These are phyloP conservation scores for Tachina grossa DNA, from an alignment of 2,888 invertebrate species.

Conservation along the genomic window DNA sequence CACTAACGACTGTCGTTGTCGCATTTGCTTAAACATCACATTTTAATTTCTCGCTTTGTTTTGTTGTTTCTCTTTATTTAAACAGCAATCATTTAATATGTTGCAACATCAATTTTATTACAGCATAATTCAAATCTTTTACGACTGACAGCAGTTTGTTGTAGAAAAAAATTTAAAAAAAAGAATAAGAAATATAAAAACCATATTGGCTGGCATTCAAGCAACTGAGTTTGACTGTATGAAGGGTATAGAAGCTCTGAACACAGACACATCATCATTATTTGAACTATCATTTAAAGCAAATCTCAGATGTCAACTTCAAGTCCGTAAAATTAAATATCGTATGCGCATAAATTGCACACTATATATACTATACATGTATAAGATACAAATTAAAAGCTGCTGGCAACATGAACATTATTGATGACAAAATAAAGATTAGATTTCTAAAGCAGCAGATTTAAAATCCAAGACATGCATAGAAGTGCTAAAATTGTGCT, in stretches of 20 bases:
- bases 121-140: slow-evolving; percentile 66
- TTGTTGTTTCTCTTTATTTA: not conserved
- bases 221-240: not conserved
- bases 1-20: slow-evolving; percentile 8
- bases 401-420: slow-evolving; percentile 50
- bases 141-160: slow-evolving; percentile 47
- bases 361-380: not conserved
- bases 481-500: not conserved
- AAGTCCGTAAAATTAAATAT: slow-evolving; percentile 41
- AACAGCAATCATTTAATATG: slow-evolving; percentile 61
- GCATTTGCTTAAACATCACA: slow-evolving; percentile 52
- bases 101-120: slow-evolving; percentile 66
- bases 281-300: slow-evolving; percentile 66
- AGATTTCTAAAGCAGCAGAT: slow-evolving; percentile 26
- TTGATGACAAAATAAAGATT: slow-evolving; percentile 55
- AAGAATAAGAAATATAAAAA: slow-evolving; percentile 3
- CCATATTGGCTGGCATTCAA: slow-evolving; percentile 27
- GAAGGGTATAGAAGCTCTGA: not conserved
- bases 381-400: slow-evolving; percentile 35
- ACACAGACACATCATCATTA: slow-evolving; percentile 54
- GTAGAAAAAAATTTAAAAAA: slow-evolving; percentile 14
- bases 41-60: slow-evolving; percentile 26
- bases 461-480: not conserved
- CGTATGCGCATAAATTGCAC: slow-evolving; percentile 36
- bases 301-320: slow-evolving; percentile 67